phyloP scores from a whole-genome alignment of 2,888 invertebrate genomes.

The Aporophyla nigra region DNA sequence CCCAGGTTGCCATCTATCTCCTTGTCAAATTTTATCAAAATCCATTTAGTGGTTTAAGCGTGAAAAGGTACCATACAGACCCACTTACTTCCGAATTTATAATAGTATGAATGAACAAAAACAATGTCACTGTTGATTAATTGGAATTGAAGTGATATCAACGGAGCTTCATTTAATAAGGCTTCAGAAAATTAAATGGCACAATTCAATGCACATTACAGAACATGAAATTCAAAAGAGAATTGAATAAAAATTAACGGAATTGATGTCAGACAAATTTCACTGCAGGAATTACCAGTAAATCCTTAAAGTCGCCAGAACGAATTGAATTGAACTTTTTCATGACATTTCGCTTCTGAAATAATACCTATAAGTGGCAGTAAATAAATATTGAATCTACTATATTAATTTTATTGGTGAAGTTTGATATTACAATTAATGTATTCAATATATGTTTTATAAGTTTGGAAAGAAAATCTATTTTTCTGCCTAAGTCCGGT shows the following conservation, averaged over 20 bases:
- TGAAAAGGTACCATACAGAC: no score
- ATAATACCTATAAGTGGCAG: not conserved
- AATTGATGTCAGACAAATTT: constrained; percentile 12
- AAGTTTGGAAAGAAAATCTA: not conserved
- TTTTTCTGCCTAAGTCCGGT: not conserved
- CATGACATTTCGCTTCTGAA: not conserved
- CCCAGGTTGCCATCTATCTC: no score
- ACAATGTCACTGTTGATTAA: not conserved
- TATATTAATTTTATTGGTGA: not conserved
- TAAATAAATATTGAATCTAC: no score
- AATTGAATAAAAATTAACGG: constrained; percentile 37
- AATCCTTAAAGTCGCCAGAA: constrained; percentile 4
- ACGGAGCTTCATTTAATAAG: not conserved
- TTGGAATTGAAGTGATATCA: constrained; percentile 1
- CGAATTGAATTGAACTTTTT: no score
- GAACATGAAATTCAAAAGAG: constrained; percentile 20
- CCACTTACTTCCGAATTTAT: not conserved
- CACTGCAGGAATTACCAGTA: constrained; percentile 15
- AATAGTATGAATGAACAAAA: not conserved
- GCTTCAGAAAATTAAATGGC: constrained; percentile 11
- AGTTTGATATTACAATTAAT: not conserved
- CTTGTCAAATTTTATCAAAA: no score
- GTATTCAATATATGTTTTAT: not conserved
- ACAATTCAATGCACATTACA: constrained; percentile 20
- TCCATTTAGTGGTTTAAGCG: no score